Evolutionary conservation across 2,888 invertebrate genomes (phyloP).

Genomic region (Meiosimyza platycephala): DNA sequence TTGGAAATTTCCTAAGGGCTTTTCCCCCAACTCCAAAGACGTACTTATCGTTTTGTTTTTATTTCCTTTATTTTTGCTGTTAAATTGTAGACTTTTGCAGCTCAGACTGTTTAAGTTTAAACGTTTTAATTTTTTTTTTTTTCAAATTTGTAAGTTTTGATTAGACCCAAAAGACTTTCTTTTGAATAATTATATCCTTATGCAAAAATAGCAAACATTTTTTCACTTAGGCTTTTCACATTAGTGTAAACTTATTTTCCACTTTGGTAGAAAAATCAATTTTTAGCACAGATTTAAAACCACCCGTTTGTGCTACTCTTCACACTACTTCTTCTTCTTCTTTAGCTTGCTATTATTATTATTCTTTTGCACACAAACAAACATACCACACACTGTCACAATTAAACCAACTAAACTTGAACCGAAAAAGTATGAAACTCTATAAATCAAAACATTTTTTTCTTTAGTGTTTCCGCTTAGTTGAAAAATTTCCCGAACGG

Average conservation of each 20-base stretch:
- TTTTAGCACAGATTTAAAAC: slow-evolving; percentile 26
- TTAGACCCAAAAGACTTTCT: too few species aligned
- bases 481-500: slow-evolving; percentile 44
- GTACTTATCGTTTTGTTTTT: not conserved
- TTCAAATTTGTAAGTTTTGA: not conserved
- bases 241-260: not conserved
- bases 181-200: too few species aligned
- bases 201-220: too few species aligned
- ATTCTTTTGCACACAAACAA: slow-evolving; percentile 4
- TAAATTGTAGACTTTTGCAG: not conserved
- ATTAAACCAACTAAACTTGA: slow-evolving; percentile 7
- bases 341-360: not conserved
- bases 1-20: too few species aligned
- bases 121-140: not conserved
- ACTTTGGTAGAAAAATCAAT: slow-evolving; percentile 32
- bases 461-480: slow-evolving; percentile 30
- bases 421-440: not conserved
- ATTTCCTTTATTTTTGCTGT: not conserved
- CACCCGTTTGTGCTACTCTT: not conserved
- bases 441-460: slow-evolving; percentile 24
- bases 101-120: not conserved
- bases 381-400: slow-evolving; percentile 9
- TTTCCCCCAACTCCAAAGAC: too few species aligned
- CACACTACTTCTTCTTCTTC: not conserved
- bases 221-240: too few species aligned